These are phyloP conservation scores for Miltochrista miniata DNA, from an alignment of 2,888 invertebrate species.

Conservation along the genomic window DNA sequence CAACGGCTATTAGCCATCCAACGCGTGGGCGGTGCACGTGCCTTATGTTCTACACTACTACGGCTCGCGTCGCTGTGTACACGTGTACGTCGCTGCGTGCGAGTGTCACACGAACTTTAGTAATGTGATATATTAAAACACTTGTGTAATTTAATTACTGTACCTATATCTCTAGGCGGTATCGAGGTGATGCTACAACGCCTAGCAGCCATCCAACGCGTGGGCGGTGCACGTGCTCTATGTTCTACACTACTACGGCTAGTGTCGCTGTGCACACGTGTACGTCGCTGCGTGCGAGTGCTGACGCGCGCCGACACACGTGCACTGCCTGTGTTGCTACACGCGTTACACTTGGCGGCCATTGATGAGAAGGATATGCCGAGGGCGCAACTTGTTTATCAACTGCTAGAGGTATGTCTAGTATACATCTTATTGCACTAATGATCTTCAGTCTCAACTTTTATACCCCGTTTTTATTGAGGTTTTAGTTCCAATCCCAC, in stretches of 20 bases:
- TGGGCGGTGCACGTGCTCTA: conserved; percentile 93
- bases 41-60: conserved; percentile 93
- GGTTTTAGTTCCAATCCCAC: no score
- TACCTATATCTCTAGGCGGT: conserved; percentile 64
- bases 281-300: conserved; percentile 93
- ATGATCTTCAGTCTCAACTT: no score
- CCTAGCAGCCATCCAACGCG: conserved; percentile 92
- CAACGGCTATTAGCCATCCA: conserved; percentile 93
- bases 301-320: conserved; percentile 93
- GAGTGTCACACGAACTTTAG: conserved; percentile 93
- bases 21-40: conserved; percentile 93
- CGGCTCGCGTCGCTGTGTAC: conserved; percentile 95
- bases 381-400: conserved; percentile 93
- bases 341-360: conserved; percentile 89
- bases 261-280: conserved; percentile 95
- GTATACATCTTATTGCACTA: no score
- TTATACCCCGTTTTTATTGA: no score
- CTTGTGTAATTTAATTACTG: background rate
- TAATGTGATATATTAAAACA: no score
- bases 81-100: conserved; percentile 94
- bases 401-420: conserved; percentile 88
- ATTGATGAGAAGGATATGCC: conserved; percentile 85
- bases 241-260: conserved; percentile 95
- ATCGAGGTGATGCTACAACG: conserved; percentile 92
- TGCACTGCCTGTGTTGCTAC: conserved; percentile 92